These are phyloP conservation scores for Tipula unca DNA, from an alignment of 2,888 invertebrate genomes.

Conservation along the genomic window DNA sequence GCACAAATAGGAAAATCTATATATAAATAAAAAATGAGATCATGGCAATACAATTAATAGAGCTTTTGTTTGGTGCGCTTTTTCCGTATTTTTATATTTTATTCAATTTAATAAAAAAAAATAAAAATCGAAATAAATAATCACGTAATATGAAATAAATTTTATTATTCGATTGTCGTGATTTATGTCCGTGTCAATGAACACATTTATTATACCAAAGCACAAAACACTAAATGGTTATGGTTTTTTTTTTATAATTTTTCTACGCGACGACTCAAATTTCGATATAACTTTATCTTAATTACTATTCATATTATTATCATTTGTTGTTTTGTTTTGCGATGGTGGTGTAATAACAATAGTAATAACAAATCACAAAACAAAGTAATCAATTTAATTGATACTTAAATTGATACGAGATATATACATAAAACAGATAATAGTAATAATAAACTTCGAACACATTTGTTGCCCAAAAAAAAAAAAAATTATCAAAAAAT, in stretches of 20 bases:
- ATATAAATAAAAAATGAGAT: not conserved
- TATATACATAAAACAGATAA: not conserved
- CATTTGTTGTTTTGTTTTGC: not conserved
- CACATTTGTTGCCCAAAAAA: not conserved
- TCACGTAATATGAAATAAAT: not conserved
- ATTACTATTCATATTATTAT: not conserved
- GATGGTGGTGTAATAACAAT: not conserved
- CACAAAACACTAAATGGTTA: not conserved
- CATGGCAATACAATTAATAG: not conserved
- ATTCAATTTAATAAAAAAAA: not conserved
- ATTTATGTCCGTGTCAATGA: not conserved
- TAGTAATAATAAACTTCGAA: not conserved
- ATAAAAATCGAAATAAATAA: not conserved
- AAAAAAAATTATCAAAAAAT: not conserved
- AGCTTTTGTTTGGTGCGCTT: not conserved
- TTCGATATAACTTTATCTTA: not conserved
- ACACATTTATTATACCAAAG: not conserved
- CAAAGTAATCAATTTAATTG: not conserved
- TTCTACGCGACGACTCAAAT: not conserved
- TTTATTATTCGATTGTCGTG: not conserved
- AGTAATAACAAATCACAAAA: not conserved
- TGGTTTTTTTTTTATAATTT: not conserved
- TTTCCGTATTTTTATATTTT: not conserved
- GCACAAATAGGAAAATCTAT: not conserved
- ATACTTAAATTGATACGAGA: not conserved